Evolutionary conservation across 2,113 vertebrate genomes (phyloP), one percentile per base, ranked within the genome.

Genomic region (Turdus rufiventris): DNA sequence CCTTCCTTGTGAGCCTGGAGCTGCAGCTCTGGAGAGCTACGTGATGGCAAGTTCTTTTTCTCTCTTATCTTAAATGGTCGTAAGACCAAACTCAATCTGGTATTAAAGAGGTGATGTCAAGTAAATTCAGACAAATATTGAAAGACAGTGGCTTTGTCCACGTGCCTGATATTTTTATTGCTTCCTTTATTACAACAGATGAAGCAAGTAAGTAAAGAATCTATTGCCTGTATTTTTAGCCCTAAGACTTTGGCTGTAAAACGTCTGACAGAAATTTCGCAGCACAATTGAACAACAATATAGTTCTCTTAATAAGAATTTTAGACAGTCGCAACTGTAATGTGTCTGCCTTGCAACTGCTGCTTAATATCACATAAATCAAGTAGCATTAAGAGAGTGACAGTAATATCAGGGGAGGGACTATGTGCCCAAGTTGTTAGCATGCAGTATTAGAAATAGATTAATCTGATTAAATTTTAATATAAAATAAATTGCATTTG

Each of bases 381-480:
- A 82, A 85, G 48, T 21, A 63, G 47, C 25, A 40, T 70, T 83
- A 40, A 65, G 58, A 56, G 33, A 86, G 25, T 84, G 72, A 80
- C 33, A 57, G 53, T 73, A 80, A 86, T 76, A 48, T 62, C 28
- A 70, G 47, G 60, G 93, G 89, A 96, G 71, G 51, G 74, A 88
- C 74, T 60, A 18, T 72, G 29, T 58, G 43, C 40, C 63, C 63
- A 77, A 57, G 17, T 77, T 96, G 60, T 90, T 96, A 83, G 42
- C 33, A 21, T 76, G 53, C 11, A 56, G 33, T 66, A 60, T 92
- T 88, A 90, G 71, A 83, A 88, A 65, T 54, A 83, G 36, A 79
- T 29, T 86, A 84, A 90, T 92, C 57, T 85, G 56, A 70, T 94
- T 90, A 92, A 86, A 83, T 58, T 88, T 89, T 95, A 89, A 92